A percentile compares a stretch with the other conserved stretches of the same genome.
Conservation (phyloP, 2,888 invertebrate genomes). For the Hermodice carunculata region DNA sequence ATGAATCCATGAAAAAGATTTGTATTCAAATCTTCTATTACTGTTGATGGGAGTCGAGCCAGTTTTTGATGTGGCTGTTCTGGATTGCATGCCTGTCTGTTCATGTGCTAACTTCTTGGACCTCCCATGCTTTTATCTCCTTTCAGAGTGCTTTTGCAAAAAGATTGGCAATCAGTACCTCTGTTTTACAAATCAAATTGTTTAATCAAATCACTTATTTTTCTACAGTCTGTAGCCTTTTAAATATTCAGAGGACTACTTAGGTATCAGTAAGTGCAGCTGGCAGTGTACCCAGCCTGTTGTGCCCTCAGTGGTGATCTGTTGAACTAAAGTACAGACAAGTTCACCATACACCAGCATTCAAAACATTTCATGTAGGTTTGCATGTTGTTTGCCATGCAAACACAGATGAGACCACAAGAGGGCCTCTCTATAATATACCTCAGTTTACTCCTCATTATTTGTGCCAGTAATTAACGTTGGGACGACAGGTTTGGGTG, state of each 20-base stretch:
- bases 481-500: too few relatives aligned
- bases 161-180: constrained; percentile 16
- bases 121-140: constrained; percentile 4
- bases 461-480: too few relatives aligned
- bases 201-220: constrained; percentile 22
- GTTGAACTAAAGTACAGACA: too few relatives aligned
- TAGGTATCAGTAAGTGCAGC: too few relatives aligned
- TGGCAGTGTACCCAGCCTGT: too few relatives aligned
- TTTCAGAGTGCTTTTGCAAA: constrained; percentile 15
- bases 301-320: too few relatives aligned
- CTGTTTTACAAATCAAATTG: constrained; percentile 14
- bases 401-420: too few relatives aligned
- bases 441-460: too few relatives aligned
- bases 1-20: too few relatives aligned
- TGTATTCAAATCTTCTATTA: too few relatives aligned
- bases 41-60: constrained; percentile 10
- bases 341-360: neutral
- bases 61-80: constrained; percentile 6
- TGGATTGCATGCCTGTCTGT: neutral
- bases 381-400: neutral
- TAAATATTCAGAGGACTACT: too few relatives aligned
- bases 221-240: constrained; percentile 24
- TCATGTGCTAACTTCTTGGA: neutral
- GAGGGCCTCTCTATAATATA: too few relatives aligned
- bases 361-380: neutral